phyloP scores from a whole-genome alignment of 2,888 invertebrate species.

The Clepsis dumicolana region DNA sequence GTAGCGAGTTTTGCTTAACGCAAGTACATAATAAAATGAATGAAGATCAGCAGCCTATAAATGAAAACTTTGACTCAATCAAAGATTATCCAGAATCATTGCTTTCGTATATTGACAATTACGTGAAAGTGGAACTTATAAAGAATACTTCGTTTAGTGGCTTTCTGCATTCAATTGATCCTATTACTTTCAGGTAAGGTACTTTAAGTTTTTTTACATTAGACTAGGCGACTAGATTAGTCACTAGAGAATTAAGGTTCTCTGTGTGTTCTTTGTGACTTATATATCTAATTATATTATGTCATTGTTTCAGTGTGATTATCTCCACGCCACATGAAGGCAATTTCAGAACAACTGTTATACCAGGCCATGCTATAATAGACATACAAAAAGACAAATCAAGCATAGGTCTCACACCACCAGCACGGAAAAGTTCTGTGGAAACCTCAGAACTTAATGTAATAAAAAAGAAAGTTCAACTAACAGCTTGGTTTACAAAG shows the following conservation, averaged over 20 bases:
- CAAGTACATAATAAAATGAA: conserved; percentile 11
- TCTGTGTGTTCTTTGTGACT: neutral
- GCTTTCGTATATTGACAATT: conserved; percentile 61
- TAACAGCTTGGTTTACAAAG: conserved; percentile 69
- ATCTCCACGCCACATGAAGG: conserved; percentile 61
- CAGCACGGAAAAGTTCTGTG: conserved; percentile 48
- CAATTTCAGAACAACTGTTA: conserved; percentile 58
- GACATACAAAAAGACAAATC: conserved; percentile 55
- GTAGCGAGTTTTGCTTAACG: neutral
- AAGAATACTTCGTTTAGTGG: conserved; percentile 62
- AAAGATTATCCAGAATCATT: conserved; percentile 56
- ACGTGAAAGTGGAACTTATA: conserved; percentile 63
- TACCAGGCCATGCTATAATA: conserved; percentile 72
- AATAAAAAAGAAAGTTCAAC: conserved; percentile 57
- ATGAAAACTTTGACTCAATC: conserved; percentile 43
- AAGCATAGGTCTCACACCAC: conserved; percentile 50
- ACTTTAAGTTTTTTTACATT: neutral
- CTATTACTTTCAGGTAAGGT: conserved; percentile 68
- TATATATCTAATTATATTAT: neutral
- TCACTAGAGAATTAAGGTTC: too few species aligned
- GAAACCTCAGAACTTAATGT: conserved; percentile 51
- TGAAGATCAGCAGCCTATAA: conserved; percentile 42
- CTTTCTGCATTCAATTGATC: conserved; percentile 73
- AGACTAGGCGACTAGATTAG: too few species aligned
- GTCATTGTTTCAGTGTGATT: conserved; percentile 66